Conservation (phyloP, 2,797 vertebrate species). For the Cephalopachus bancanus region DNA sequence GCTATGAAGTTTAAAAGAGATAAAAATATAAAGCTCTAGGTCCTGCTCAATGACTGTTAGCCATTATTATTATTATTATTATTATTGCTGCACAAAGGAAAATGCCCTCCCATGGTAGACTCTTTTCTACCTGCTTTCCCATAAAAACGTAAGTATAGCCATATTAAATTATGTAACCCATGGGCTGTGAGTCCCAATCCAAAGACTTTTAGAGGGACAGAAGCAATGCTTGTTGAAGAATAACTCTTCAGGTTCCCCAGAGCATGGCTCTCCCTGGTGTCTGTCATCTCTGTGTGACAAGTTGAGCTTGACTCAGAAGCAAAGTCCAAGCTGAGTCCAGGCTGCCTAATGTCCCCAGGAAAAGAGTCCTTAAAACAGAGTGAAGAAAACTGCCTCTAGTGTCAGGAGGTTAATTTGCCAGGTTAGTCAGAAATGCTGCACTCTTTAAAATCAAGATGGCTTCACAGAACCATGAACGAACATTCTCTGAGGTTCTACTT, state of each 20-base stretch:
- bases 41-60: not conserved
- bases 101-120: accelerated
- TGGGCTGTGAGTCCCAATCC: not conserved
- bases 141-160: not conserved
- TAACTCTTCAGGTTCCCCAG: accelerated
- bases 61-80: not conserved
- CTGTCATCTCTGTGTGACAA: not conserved
- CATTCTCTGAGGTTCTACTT: not conserved
- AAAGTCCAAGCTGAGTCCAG: not conserved
- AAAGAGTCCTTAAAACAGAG: not conserved
- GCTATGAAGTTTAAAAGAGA: not conserved
- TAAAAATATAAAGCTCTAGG: not conserved
- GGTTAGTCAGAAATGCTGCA: accelerated
- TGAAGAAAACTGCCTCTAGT: not conserved
- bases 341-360: not conserved
- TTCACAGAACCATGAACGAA: not conserved
- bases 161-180: accelerated
- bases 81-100: not conserved
- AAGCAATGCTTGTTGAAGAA: not conserved
- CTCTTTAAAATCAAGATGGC: not conserved
- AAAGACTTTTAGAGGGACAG: not conserved
- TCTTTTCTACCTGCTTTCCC: not conserved
- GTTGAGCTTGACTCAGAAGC: not conserved
- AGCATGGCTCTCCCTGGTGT: not conserved
- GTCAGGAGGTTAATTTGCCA: not conserved